phyloP scores from a whole-genome alignment of 2,113 vertebrate genomes.

The Nannobrachium achirus region DNA sequence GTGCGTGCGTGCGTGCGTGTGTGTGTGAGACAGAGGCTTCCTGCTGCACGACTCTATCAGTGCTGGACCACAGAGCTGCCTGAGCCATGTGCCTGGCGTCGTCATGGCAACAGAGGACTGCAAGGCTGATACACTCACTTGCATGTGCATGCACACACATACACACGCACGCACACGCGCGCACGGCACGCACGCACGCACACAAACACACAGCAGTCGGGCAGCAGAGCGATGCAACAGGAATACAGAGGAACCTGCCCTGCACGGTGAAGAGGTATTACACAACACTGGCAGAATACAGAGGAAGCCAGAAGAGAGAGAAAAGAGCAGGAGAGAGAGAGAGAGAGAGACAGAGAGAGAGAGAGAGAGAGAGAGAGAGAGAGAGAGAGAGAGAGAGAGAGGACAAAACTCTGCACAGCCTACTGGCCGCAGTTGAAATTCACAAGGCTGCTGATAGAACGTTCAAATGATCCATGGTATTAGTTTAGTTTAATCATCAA shows the following conservation, averaged over 20 bases:
- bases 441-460: conserved; percentile 13
- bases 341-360: not conserved
- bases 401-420: conserved; percentile 30
- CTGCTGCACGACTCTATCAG: conserved; percentile 78
- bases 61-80: conserved; percentile 72
- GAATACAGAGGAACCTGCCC: conserved; percentile 79
- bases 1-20: conserved; percentile 28
- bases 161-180: conserved; percentile 10
- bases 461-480: too few relatives aligned
- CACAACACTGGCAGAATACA: conserved; percentile 75
- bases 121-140: conserved; percentile 69
- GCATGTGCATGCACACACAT: conserved; percentile 1
- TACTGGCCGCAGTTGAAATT: conserved; percentile 42
- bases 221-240: conserved; percentile 77
- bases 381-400: conserved; percentile 2
- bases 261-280: conserved; percentile 69
- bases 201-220: conserved; percentile 61
- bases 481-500: too few relatives aligned
- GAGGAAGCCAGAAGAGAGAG: conserved; percentile 51
- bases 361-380: not conserved
- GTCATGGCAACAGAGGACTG: conserved; percentile 80
- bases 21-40: conserved; percentile 63
- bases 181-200: not conserved
- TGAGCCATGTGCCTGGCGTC: conserved; percentile 80
- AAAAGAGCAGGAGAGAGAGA: conserved; percentile 25